Base-by-base conservation (phyloP, 2,113 vertebrate species). In the Elgaria multicarinata region DNA sequence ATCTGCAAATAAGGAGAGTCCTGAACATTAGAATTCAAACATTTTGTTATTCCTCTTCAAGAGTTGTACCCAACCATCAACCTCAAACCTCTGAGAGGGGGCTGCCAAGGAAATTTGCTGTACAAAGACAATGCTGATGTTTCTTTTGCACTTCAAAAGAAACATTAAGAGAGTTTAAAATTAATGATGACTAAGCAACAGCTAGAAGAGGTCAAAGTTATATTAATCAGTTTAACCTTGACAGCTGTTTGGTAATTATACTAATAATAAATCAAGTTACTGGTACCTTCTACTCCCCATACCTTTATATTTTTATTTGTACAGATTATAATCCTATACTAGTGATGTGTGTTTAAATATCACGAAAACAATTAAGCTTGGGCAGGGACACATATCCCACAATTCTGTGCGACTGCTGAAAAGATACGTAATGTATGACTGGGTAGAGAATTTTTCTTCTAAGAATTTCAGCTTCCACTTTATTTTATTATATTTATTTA, bases 171-270 rank as follows among this genome's bases (percentile, higher is more conserved):
- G 10, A 50, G 44, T 62, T 78, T 66, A 50, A 78, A 78, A 87
- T 50, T 12, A 20, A n/a, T 67, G 67, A 28, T 75, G 22, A 39
- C 72, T 76, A 64, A 78, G 66, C 71, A 92, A 24, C 7, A 81
- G 88, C 82, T 64, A 74, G 84, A 90, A 89, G 81, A 79, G 93
- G 90, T 90, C 91, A 94, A 22, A 86, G 82, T 87, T 72, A 69
- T 88, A 12, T 55, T 16, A 76, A 69, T 50, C 9, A 66, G 76
- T 62, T 90, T 46, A 78, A 87, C 58, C 74, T 28, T 66, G 87
- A 88, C 90, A 93, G 91, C 88, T 93, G 92, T 93, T 94, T 91
- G 42, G 33, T 36, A 78, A 80, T 92, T 94, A 81, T 66, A n/a
- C 75, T 85, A 64, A 53, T 86, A 0, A 0, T 93, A 95, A 95